phyloP scores from a whole-genome alignment of 2,113 vertebrate species.

The Colossoma macropomum region DNA sequence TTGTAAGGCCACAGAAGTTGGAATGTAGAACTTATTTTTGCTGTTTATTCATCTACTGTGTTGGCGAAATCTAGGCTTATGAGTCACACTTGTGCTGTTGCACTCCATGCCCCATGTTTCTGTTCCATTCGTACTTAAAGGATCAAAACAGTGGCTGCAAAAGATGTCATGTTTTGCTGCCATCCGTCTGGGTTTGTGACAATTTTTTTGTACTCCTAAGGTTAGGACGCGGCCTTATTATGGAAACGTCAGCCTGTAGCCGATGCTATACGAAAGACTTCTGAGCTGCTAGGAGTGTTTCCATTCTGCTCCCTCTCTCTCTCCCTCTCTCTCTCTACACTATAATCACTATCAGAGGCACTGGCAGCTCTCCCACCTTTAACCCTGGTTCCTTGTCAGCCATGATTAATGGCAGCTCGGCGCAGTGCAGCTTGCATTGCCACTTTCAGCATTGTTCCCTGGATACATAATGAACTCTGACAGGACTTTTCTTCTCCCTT shows the following conservation, averaged over 20 bases:
- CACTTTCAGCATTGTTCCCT: slow-evolving; percentile 85
- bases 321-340: slow-evolving; percentile 1
- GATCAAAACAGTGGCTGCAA: background rate
- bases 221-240: slow-evolving; percentile 39
- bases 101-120: background rate
- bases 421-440: slow-evolving; percentile 78
- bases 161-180: slow-evolving; percentile 2
- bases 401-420: slow-evolving; percentile 83
- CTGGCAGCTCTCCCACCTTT: slow-evolving; percentile 73
- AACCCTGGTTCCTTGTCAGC: slow-evolving; percentile 81
- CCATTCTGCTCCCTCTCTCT: background rate
- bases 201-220: slow-evolving; percentile 7
- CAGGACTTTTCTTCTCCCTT: slow-evolving; percentile 80
- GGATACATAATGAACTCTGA: slow-evolving; percentile 86
- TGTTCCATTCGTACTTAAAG: background rate
- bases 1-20: too few species aligned
- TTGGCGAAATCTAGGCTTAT: background rate
- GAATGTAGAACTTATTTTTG: too few species aligned
- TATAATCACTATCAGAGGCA: slow-evolving; percentile 80
- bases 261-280: slow-evolving; percentile 23
- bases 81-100: background rate
- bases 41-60: too few species aligned
- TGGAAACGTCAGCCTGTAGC: slow-evolving; percentile 27
- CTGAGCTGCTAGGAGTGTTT: slow-evolving; percentile 19
- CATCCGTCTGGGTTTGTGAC: background rate